Evolutionary conservation across 2,113 vertebrate genomes (phyloP).

Genomic region (Morphnarchus princeps): DNA sequence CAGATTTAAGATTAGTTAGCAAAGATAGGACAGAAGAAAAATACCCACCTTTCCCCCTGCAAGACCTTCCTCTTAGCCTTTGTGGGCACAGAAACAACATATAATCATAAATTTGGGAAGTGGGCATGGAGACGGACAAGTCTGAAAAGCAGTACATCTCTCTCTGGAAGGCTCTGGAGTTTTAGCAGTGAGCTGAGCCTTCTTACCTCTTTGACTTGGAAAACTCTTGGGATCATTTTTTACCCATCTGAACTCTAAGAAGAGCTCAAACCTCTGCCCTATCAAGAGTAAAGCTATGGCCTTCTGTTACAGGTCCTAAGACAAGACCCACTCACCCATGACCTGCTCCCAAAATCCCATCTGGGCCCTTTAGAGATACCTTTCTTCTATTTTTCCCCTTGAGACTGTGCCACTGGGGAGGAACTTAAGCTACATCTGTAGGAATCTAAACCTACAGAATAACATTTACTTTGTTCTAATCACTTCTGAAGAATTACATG

Average conservation of each 20-base stretch:
- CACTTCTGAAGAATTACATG: neutral
- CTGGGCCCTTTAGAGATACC: neutral
- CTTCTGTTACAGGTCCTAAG: neutral
- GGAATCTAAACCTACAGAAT: neutral
- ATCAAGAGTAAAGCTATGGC: neutral
- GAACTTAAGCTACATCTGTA: neutral
- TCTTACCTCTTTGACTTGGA: neutral
- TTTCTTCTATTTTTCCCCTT: neutral
- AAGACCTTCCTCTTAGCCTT: neutral
- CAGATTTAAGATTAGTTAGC: neutral
- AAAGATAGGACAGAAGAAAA: neutral
- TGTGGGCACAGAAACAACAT: neutral
- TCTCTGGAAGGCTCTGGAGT: neutral
- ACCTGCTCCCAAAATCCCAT: neutral
- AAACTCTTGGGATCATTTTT: neutral
- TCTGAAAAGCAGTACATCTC: neutral
- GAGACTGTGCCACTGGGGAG: neutral
- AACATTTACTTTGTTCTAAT: neutral
- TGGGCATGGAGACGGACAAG: neutral
- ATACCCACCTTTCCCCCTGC: neutral
- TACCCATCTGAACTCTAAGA: neutral
- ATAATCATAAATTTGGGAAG: neutral
- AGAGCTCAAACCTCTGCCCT: neutral
- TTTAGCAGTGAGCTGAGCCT: neutral
- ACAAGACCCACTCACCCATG: neutral